Base-by-base conservation (phyloP, 2,888 invertebrate genomes). In the Tetramorium bicarinatum region DNA sequence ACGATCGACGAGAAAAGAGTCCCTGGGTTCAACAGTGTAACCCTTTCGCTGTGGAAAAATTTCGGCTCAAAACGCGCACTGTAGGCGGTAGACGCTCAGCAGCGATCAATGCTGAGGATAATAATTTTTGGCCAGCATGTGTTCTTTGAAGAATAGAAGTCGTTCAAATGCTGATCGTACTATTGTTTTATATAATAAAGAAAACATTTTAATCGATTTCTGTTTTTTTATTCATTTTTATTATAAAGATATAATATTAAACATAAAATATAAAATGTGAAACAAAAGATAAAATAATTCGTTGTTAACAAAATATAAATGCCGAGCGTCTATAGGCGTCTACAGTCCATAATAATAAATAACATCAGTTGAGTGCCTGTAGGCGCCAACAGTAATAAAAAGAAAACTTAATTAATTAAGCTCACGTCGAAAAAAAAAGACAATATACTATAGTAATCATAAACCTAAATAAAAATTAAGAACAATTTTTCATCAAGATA, bases 401-500 rank as follows among this genome's bases (percentile, higher is more conserved):
- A 62, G n/a, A 25, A 3, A 34, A 25, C 25, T 25, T 25, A 25
- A 2, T 38, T 9, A 41, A 8, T 64, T 21, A 59, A 38, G 15
- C 1, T 72, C 2, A 29, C 18, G 15, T 15, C 15, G 13, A 15
- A 49, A 34, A 54, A 47, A 38, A 18, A 41, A 59, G 15, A 41
- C 18, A 18, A 15, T 18, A 18, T 18, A 29, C 18, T 44, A 41
- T 15, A n/a, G 0, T n/a, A n/a, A 72, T 56, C 6, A 25, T 29
- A 61, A 74, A 34, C 18, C 13, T 61, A 75, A 72, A 41, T 41
- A 41, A 47, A 61, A 64, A 34, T 56, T 59, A 38, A 25, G 1
- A n/a, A 61, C 13, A 44, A 44, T 25, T 29, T 38, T 41, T 21
- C 29, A 2, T 29, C 29, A 44, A 56, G 38, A 11, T 11, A 29